Base-by-base conservation (phyloP, 1,140 invertebrate species). In the Tenebrio molitor region DNA sequence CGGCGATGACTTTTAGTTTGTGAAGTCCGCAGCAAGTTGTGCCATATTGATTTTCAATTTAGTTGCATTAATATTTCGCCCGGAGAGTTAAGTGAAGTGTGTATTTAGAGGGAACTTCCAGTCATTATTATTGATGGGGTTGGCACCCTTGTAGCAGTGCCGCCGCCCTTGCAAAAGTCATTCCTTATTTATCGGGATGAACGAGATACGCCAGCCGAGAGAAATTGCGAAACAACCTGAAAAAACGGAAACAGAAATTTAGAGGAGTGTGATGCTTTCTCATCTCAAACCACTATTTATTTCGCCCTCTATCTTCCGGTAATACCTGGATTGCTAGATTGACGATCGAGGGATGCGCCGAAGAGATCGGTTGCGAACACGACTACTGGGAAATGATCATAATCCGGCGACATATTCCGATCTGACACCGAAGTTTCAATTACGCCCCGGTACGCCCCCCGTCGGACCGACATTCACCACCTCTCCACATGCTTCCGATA, bases 101-200 rank as follows among this genome's bases (percentile, higher is more conserved):
- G 76, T 79, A 78, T 79, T 79, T 79, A 79, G 76, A 78, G 78
- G 75, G 78, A 78, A 79, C 73, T 77, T 69, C 71, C 72, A 79
- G 76, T 78, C 78, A 79, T 79, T 78, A 79, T 79, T 79, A 79
- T 79, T 78, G 78, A 79, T 79, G 76, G 77, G 77, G 77, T 77
- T 79, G 77, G 74, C 74, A 76, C 77, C 76, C 76, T 77, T 76
- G 75, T 72, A 72, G 65, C 69, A 42, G 69, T 71, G 63, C 73
- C 36, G 53, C 69, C 67, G 39, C 72, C 66, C 71, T 71, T 73
- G 69, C 74, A 76, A 71, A 76, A 79, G 76, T 79, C 77, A 76
- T 79, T 77, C 72, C 71, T 77, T 79, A 79, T 79, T 79, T 79
- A 79, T 79, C 74, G 73, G 53, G 66, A 73, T 69, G 67, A 72